Percentiles rank a stretch among this genome's conserved stretches.
phyloP scores from a whole-genome alignment of 2,113 vertebrate genomes.

The Benitochromis conjunctus region DNA sequence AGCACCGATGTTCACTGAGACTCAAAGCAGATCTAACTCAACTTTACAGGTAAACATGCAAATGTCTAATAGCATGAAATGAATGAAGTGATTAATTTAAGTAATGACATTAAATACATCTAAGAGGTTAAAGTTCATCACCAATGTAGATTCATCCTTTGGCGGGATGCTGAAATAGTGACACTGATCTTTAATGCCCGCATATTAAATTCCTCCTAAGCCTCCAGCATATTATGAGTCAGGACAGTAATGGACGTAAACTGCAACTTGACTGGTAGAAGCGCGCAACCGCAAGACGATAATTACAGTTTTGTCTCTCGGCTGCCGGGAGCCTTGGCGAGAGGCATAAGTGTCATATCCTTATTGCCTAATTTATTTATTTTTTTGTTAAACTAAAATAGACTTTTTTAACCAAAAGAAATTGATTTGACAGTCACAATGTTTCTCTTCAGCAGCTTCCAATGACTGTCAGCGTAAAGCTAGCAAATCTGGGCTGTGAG shows the following conservation, averaged over 20 bases:
- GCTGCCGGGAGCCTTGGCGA: not conserved
- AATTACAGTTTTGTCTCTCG: not conserved
- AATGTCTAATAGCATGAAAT: not conserved
- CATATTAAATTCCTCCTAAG: not conserved
- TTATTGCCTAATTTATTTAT: not conserved
- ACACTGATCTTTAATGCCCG: not conserved
- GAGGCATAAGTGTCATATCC: not conserved
- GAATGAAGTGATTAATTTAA: too few relatives aligned
- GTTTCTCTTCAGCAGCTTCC: not conserved
- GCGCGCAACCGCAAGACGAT: not conserved
- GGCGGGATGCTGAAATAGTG: not conserved
- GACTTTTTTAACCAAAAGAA: not conserved
- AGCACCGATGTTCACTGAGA: not conserved
- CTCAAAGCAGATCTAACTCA: not conserved
- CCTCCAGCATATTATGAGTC: not conserved
- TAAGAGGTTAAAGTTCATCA: not conserved
- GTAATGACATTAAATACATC: not conserved
- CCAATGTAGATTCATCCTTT: not conserved
- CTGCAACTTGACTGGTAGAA: not conserved
- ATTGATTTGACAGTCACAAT: not conserved
- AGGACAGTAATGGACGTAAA: not conserved
- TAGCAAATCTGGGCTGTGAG: not conserved
- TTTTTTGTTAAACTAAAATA: not conserved
- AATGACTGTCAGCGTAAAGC: not conserved
- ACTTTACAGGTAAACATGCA: not conserved